Conservation (phyloP, 1,140 invertebrate species). For the Drosophila ohnishii region DNA sequence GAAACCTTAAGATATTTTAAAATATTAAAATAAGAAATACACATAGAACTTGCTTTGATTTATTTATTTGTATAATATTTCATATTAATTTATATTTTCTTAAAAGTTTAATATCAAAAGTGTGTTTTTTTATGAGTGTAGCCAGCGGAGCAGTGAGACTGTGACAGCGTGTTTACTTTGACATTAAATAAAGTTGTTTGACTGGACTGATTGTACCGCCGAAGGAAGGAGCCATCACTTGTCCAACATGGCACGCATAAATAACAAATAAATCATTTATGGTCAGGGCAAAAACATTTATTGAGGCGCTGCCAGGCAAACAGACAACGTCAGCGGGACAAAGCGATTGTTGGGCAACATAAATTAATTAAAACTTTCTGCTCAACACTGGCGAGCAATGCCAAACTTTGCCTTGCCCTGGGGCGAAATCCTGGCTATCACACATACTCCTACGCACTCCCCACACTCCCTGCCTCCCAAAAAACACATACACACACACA, state of each 20-base stretch:
- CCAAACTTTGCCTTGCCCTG: conserved; percentile 36
- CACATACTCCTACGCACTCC: conserved; percentile 16
- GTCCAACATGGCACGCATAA: conserved; percentile 64
- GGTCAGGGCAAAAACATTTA: conserved; percentile 74
- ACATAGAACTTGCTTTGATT: no score
- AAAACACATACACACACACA: background rate
- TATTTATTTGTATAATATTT: background rate
- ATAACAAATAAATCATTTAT: conserved; percentile 82
- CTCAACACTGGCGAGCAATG: conserved; percentile 9
- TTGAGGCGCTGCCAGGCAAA: conserved; percentile 54
- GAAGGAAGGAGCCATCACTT: conserved; percentile 16
- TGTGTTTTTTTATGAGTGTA: conserved; percentile 16
- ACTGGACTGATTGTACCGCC: conserved; percentile 57
- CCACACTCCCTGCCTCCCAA: background rate
- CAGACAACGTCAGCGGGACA: conserved; percentile 19
- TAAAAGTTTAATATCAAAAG: no score
- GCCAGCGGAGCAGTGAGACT: conserved; percentile 8
- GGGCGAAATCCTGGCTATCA: conserved; percentile 14
- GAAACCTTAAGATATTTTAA: no score
- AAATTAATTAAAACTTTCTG: conserved; percentile 77
- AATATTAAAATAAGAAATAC: no score
- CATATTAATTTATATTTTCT: background rate
- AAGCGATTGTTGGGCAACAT: conserved; percentile 63
- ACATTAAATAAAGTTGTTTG: conserved; percentile 82
- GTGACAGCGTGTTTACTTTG: conserved; percentile 66